Evolutionary conservation across 2,888 invertebrate genomes (phyloP).

Genomic region (Ischnura elegans): DNA sequence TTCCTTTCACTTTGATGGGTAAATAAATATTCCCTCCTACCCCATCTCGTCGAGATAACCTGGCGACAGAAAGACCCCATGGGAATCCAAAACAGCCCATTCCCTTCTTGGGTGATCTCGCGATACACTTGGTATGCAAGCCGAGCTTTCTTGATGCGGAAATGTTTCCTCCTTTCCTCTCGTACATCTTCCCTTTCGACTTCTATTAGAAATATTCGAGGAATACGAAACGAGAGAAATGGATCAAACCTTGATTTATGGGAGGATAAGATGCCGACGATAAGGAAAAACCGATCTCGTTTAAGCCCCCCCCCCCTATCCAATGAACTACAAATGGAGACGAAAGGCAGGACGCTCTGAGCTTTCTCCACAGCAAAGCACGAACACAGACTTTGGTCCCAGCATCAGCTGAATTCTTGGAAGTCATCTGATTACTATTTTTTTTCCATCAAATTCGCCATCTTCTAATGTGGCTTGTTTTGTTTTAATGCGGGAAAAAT

Average conservation of each 20-base stretch:
- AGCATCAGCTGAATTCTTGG: no score
- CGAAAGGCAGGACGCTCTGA: no score
- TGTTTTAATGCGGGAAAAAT: no score
- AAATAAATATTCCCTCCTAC: neutral
- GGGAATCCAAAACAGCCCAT: slow-evolving; percentile 12
- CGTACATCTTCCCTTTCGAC: neutral
- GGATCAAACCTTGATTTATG: slow-evolving; percentile 2
- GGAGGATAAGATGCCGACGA: neutral
- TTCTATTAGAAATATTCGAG: slow-evolving; percentile 7
- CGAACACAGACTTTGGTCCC: no score
- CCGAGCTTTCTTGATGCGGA: neutral
- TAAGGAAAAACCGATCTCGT: neutral
- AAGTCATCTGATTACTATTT: no score
- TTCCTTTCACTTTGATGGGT: neutral
- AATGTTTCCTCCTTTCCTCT: neutral
- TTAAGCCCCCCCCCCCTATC: neutral
- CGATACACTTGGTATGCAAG: slow-evolving; percentile 2
- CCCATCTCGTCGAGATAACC: no score
- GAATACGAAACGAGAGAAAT: slow-evolving; percentile 8
- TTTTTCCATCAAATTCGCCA: no score
- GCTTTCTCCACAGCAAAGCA: no score
- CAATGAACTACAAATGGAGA: neutral
- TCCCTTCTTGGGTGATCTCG: neutral
- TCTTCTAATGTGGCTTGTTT: no score
- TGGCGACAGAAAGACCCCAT: neutral